Conservation (phyloP, 1,140 invertebrate species). For the Centruroides sculpturatus region DNA sequence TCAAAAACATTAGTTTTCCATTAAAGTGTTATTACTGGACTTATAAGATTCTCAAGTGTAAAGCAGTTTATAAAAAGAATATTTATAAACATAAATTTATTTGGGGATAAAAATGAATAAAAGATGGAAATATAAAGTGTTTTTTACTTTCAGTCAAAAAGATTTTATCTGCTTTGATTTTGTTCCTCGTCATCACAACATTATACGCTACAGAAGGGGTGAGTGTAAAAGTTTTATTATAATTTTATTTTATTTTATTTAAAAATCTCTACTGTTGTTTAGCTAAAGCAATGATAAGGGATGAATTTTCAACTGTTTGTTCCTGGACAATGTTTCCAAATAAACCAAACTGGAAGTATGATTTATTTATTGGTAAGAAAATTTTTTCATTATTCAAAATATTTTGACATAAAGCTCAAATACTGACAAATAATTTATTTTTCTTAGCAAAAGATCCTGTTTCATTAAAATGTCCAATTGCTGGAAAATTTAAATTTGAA, state of each 20-base stretch:
- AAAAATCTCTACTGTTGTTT: background rate
- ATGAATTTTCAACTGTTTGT: constrained; percentile 79
- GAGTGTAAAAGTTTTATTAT: constrained; percentile 29
- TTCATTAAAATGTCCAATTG: constrained; percentile 84
- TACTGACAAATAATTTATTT: background rate
- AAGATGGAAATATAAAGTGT: no score
- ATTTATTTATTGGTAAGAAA: constrained; percentile 52
- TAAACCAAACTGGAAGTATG: constrained; percentile 70
- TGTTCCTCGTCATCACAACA: constrained; percentile 84
- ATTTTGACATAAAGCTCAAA: background rate
- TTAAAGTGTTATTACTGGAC: no score
- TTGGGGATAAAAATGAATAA: no score
- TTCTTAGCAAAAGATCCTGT: constrained; percentile 71
- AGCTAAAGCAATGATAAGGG: constrained; percentile 54
- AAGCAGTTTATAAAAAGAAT: no score
- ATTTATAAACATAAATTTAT: no score
- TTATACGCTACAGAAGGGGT: constrained; percentile 83
- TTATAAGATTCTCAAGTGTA: no score
- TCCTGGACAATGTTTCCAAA: constrained; percentile 86
- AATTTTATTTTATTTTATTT: background rate
- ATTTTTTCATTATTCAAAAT: background rate
- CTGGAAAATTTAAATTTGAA: constrained; percentile 86
- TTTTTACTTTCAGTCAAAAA: constrained; percentile 56
- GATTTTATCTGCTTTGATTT: constrained; percentile 97
- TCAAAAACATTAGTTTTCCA: no score